A percentile compares a stretch with the other conserved stretches of the same genome.
phyloP scores from a whole-genome alignment of 2,888 invertebrate genomes.

The Drosophila monieri region DNA sequence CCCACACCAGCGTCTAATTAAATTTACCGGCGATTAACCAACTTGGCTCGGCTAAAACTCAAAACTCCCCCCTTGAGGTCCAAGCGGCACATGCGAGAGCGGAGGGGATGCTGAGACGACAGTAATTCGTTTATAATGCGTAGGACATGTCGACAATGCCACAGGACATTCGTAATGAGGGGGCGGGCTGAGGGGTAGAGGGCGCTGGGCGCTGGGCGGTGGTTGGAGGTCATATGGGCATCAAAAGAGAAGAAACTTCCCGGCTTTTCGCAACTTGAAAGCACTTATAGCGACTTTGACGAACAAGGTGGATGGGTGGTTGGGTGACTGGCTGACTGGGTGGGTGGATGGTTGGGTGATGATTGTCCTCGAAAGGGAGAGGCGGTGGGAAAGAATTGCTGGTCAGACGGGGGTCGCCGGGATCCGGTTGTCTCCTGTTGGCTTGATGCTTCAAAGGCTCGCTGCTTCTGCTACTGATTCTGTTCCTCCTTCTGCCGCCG shows the following conservation, averaged over 20 bases:
- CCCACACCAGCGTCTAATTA: constrained; percentile 73
- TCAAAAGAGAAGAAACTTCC: constrained; percentile 77
- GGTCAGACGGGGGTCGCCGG: constrained; percentile 72
- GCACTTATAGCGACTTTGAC: constrained; percentile 70
- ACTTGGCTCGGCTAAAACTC: constrained; percentile 68
- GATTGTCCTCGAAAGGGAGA: constrained; percentile 4
- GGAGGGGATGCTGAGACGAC: constrained; percentile 53
- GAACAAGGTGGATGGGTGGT: constrained; percentile 49
- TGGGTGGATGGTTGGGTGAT: not conserved
- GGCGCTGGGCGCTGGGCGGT: not conserved
- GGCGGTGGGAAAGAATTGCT: constrained; percentile 26
- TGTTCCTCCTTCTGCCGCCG: constrained; percentile 15
- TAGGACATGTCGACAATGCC: constrained; percentile 83
- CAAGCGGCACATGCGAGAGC: constrained; percentile 4
- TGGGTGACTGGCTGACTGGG: not conserved
- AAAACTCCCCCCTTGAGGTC: constrained; percentile 51
- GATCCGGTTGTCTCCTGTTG: constrained; percentile 52
- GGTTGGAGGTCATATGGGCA: constrained; percentile 36
- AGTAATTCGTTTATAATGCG: constrained; percentile 83
- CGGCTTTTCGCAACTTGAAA: constrained; percentile 70
- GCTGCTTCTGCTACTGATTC: constrained; percentile 29
- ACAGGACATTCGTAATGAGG: constrained; percentile 79
- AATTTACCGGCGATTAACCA: constrained; percentile 81
- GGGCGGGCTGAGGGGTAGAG: constrained; percentile 56
- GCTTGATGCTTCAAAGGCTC: constrained; percentile 68